Evolutionary conservation across 2,797 vertebrate species (phyloP).

Genomic region (Sebastes wilsoni): DNA sequence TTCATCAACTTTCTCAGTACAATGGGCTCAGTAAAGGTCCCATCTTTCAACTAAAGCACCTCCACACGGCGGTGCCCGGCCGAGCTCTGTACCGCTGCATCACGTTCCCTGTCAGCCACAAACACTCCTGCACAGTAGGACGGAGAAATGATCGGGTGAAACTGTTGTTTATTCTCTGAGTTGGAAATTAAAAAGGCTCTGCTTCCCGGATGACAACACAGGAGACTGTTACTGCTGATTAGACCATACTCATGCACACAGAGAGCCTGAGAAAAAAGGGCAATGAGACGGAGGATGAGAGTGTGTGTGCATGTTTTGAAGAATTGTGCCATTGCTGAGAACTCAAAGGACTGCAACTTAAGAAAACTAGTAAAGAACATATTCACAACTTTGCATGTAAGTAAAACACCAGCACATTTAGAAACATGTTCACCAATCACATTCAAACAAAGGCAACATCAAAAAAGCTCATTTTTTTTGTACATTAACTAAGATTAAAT

Average conservation of each 20-base stretch:
- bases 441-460: not conserved
- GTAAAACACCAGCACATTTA: not conserved
- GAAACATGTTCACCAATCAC: not conserved
- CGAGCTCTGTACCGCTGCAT: conserved; percentile 38
- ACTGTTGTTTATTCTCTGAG: conserved; percentile 46
- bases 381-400: not conserved
- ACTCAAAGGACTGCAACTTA: not conserved
- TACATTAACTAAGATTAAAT: too few species aligned
- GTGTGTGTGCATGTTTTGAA: not conserved
- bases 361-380: not conserved
- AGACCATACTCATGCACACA: not conserved
- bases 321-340: not conserved
- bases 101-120: conserved; percentile 43
- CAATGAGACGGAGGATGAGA: not conserved
- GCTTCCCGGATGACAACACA: conserved; percentile 5
- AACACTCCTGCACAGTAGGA: conserved; percentile 29
- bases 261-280: not conserved
- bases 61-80: conserved; percentile 44
- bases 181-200: conserved; percentile 41
- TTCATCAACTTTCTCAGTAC: conserved; percentile 74
- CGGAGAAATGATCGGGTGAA: conserved; percentile 32
- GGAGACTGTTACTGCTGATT: conserved; percentile 26
- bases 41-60: conserved; percentile 71
- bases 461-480: too few species aligned
- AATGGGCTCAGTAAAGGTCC: conserved; percentile 69